Evolutionary conservation across 2,113 vertebrate species (phyloP), one percentile per base, ranked within the genome.

Genomic region (Pithys albifrons): DNA sequence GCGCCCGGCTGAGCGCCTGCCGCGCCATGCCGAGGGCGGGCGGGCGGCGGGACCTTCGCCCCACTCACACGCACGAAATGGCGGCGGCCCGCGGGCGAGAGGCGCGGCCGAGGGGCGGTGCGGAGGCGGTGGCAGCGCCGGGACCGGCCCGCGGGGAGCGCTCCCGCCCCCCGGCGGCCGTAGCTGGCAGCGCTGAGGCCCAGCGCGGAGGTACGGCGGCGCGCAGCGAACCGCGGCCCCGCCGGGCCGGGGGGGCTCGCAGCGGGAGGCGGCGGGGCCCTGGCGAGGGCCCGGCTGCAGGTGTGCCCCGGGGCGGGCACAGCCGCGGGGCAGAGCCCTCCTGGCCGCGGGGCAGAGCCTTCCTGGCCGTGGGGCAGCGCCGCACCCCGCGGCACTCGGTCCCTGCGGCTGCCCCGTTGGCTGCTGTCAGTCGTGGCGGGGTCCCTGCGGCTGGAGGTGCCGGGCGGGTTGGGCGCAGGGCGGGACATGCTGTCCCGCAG

Each of bases 1-100:
- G 94, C 25, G 98, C 97, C 31, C 98, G 86, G 88, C 97, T 96
- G 0, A 98, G 97, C 51, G 90, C 77, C 93, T 97, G 98, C 37
- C 96, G 88, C 79, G 97, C 97, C 98, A 98, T 98, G 27, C 35
- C 61, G 22, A n/a, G 33, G 39, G 5, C 6, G 46, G 4, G 7
- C 15, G 11, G 19, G 10, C 8, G 17, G 20, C n/a, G 8, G 11
- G 29, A 14, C 1, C 14, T 35, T 41, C 41, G 25, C 62, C 46
- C 25, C 49, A 12, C 46, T 22, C 29, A 25, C 43, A 5, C 9
- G 37, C 85, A 7, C 86, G 69, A 96, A 91, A 96, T 93, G 95
- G 89, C 92, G 78, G 78, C 86, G 8, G 37, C 41, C 41, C 10
- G 39, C 39, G 39, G 39, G 39, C 39, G 39, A 10, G 39, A 39